These are phyloP conservation scores for Fragum sueziense DNA, from an alignment of 2,888 invertebrate genomes.

Conservation along the genomic window DNA sequence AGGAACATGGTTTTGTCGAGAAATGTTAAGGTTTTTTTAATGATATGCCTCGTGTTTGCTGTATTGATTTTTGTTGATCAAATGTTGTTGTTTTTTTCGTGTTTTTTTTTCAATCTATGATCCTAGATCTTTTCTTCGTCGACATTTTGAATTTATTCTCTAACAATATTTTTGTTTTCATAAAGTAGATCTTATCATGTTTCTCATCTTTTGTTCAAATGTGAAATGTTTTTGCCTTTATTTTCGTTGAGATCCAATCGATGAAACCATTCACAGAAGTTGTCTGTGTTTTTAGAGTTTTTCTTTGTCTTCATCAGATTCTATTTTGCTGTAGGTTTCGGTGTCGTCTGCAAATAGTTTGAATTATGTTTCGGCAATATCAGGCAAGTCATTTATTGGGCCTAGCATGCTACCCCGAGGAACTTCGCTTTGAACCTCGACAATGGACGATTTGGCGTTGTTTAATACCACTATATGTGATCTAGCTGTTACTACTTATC, in stretches of 20 bases:
- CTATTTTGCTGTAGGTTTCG: neutral
- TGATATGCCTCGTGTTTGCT: neutral
- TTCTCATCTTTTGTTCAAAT: neutral
- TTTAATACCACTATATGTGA: neutral
- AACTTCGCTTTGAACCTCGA: neutral
- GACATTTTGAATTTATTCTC: too few relatives aligned
- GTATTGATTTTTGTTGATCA: neutral
- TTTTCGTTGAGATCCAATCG: neutral
- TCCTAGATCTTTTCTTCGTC: neutral
- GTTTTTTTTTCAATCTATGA: neutral
- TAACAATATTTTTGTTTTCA: too few relatives aligned
- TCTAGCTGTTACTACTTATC: neutral
- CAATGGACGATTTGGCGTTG: neutral
- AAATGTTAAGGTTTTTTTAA: neutral
- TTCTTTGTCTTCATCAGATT: neutral
- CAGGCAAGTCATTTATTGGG: neutral
- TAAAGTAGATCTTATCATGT: too few relatives aligned
- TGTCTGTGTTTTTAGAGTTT: neutral
- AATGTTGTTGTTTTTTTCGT: neutral
- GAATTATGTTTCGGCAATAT: neutral
- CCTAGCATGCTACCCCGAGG: neutral
- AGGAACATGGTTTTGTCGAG: neutral
- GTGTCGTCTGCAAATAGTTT: constrained; percentile 15
- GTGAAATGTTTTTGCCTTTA: neutral
- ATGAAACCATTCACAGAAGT: neutral